Evolutionary conservation across 2,113 vertebrate species (phyloP), one percentile per base, ranked within the genome.

Genomic region (Spea bombifrons): DNA sequence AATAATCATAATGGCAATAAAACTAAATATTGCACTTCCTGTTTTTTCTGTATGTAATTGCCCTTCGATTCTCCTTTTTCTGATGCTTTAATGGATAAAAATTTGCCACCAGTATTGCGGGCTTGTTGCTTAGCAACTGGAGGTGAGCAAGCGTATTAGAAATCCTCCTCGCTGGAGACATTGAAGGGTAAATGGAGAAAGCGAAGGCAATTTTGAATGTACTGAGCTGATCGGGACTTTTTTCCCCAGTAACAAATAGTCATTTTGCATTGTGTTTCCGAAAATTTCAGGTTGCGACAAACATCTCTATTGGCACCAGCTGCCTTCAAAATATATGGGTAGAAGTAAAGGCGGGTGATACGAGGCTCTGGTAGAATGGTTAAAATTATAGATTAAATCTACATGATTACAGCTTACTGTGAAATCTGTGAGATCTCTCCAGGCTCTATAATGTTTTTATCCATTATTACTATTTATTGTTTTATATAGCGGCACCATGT

Each of bases 41-140:
- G 44, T 43, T 66, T 66, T 64, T 5, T 7, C 61, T 43, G 46
- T 57, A 63, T 78, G 59, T 45, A 70, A 78, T 78, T 78, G 69
- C 55, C 85, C 81, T 84, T 68, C 68, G 50, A 78, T 73, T 75
- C 79, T 47, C 7, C 43, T 30, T 66, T 53, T 12, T 72, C 78
- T 72, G 61, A 48, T 47, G n/a, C 5, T 77, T 70, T 8, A 1
- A 59, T 8, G 66, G 73, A 75, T 81, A 78, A 83, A 83, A 71
- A 55, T 30, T 30, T 30, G 49, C 75, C 83, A 17, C 17, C 13
- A 49, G 73, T 44, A 80, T 84, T 83, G 66, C 73, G 74, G 82
- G 61, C 6, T 6, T 43, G 86, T 87, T 86, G 85, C 88, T 81
- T 88, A 88, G 89, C 87, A 88, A 87, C 86, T 2, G 59, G 77